Percentiles rank a stretch among this genome's conserved stretches.
phyloP scores from a whole-genome alignment of 64 coral and sea anemone species.

The Montipora efflorescens region DNA sequence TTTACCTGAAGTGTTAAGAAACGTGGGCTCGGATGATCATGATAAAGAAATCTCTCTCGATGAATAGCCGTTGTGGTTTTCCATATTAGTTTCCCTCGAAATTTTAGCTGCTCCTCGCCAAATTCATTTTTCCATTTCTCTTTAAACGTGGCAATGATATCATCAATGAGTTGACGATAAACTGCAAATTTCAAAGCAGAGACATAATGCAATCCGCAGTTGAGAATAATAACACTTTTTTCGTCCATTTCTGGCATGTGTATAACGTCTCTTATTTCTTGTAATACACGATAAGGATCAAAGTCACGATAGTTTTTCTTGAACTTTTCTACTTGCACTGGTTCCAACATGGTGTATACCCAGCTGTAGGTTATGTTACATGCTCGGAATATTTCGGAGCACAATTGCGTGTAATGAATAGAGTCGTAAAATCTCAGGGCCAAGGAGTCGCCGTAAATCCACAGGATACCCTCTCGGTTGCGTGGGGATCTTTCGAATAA shows the following conservation, averaged over 20 bases:
- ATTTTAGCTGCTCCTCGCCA: background rate
- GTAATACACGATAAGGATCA: conserved; percentile 49
- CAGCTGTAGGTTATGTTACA: conserved; percentile 80
- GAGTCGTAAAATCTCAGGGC: conserved; percentile 70
- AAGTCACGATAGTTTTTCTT: conserved; percentile 72
- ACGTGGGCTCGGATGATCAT: conserved; percentile 72
- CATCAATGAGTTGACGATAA: conserved; percentile 74
- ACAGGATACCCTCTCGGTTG: conserved; percentile 57
- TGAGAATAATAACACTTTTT: conserved; percentile 75
- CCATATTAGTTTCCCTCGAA: conserved; percentile 78
- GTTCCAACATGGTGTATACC: conserved; percentile 78
- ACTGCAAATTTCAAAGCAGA: conserved; percentile 68
- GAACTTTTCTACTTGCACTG: conserved; percentile 50
- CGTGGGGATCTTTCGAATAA: conserved; percentile 50
- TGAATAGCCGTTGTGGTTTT: conserved; percentile 86
- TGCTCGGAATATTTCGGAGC: conserved; percentile 41
- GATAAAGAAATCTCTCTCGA: conserved; percentile 70
- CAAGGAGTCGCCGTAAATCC: conserved; percentile 87
- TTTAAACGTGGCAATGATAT: conserved; percentile 60
- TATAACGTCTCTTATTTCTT: conserved; percentile 80
- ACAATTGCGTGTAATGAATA: conserved; percentile 52
- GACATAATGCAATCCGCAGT: conserved; percentile 81
- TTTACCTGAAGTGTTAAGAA: conserved; percentile 89
- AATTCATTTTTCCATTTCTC: conserved; percentile 10
- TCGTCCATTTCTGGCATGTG: conserved; percentile 81